Evolutionary conservation across 2,113 vertebrate species (phyloP).

Genomic region (Lagopus muta): DNA sequence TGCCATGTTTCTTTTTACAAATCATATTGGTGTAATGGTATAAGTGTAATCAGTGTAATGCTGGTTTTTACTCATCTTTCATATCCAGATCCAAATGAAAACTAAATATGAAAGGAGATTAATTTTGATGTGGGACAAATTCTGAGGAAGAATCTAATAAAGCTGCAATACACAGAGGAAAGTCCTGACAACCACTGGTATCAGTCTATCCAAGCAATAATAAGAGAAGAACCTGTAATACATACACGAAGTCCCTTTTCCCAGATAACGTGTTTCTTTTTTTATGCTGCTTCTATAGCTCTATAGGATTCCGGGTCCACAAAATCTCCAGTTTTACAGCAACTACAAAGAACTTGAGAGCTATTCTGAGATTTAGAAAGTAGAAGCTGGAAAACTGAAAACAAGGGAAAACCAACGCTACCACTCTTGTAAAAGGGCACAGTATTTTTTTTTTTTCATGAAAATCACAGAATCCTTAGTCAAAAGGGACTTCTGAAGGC

Average conservation of each 20-base stretch:
- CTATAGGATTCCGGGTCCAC: not conserved
- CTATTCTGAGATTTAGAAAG: not conserved
- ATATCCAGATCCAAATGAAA: not conserved
- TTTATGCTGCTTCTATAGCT: not conserved
- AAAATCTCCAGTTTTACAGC: conserved; percentile 26
- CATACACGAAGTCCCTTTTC: not conserved
- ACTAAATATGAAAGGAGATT: conserved; percentile 1
- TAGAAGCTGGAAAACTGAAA: not conserved
- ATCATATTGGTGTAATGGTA: not conserved
- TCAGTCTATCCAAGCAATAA: conserved; percentile 26
- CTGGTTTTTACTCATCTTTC: not conserved
- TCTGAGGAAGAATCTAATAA: conserved; percentile 36
- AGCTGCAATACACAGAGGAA: conserved; percentile 15
- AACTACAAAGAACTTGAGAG: conserved; percentile 35
- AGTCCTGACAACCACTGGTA: conserved; percentile 11
- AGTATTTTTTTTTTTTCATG: not conserved
- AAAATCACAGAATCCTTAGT: not conserved
- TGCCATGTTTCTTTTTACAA: not conserved
- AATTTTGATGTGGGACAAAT: conserved; percentile 1
- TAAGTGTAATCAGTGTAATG: not conserved
- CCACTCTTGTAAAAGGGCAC: not conserved
- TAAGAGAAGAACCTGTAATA: not conserved
- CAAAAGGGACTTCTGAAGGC: no score
- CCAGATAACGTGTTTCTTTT: not conserved
- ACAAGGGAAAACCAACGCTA: not conserved